Evolutionary conservation across 2,888 invertebrate species (phyloP).

Genomic region (Enchytraeus crypticus): DNA sequence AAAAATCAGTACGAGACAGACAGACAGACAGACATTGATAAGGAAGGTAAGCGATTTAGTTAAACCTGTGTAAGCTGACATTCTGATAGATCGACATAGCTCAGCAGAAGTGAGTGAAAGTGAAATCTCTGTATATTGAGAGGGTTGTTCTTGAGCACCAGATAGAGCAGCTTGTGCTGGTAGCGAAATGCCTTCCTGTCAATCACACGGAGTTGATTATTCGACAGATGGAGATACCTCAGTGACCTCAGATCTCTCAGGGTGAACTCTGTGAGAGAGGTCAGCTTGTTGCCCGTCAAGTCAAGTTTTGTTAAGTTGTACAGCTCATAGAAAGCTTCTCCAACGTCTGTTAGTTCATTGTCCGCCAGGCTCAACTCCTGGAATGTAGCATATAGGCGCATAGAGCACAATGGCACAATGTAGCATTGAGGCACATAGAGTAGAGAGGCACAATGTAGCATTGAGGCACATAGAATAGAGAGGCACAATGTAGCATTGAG

Average conservation of each 20-base stretch:
- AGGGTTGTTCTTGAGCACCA: slow-evolving; percentile 25
- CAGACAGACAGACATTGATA: too few relatives aligned
- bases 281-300: slow-evolving; percentile 18
- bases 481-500: too few relatives aligned
- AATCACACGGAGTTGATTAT: slow-evolving; percentile 18
- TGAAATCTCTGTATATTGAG: slow-evolving; percentile 11
- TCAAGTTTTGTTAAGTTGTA: slow-evolving; percentile 14
- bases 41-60: too few relatives aligned
- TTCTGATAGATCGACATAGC: slow-evolving; percentile 26
- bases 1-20: too few relatives aligned
- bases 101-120: slow-evolving; percentile 20
- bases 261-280: slow-evolving; percentile 18
- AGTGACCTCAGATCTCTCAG: slow-evolving; percentile 22
- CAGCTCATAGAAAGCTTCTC: slow-evolving; percentile 14
- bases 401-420: too few relatives aligned
- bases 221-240: slow-evolving; percentile 18
- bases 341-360: slow-evolving; percentile 16
- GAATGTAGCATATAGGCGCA: background rate
- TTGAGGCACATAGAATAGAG: too few relatives aligned
- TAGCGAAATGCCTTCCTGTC: slow-evolving; percentile 48
- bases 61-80: slow-evolving; percentile 19
- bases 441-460: too few relatives aligned
- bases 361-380: slow-evolving; percentile 12
- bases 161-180: slow-evolving; percentile 30
- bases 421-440: too few relatives aligned